phyloP scores from a whole-genome alignment of 2,797 vertebrate genomes.

The Chaetophractus vellerosus region DNA sequence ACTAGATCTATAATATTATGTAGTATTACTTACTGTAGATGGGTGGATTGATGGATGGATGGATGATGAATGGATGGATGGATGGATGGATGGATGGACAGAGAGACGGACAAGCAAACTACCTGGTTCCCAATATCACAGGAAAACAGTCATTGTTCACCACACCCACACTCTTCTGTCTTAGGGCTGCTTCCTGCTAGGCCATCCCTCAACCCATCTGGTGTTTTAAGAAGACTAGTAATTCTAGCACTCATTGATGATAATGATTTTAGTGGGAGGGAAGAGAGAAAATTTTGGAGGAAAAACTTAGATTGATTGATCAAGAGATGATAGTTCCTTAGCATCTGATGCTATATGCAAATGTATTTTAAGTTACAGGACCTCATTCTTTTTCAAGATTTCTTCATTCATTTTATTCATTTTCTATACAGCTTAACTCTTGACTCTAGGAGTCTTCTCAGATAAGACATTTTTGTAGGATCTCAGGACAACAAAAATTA shows the following conservation, averaged over 20 bases:
- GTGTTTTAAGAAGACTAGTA: neutral
- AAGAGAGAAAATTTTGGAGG: neutral
- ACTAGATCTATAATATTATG: neutral
- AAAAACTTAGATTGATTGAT: neutral
- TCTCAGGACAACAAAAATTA: conserved; percentile 59
- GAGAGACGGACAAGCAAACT: neutral
- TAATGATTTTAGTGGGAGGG: neutral
- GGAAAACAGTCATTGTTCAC: neutral
- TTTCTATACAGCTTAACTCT: neutral
- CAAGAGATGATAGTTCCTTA: neutral
- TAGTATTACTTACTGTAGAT: neutral
- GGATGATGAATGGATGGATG: neutral
- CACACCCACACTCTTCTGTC: neutral
- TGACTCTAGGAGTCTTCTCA: neutral
- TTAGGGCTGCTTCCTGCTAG: neutral
- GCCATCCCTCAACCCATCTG: neutral
- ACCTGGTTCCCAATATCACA: neutral
- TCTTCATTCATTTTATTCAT: neutral
- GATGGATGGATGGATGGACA: neutral
- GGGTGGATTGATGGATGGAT: neutral
- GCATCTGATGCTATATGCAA: neutral
- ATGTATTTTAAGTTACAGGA: neutral
- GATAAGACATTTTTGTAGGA: conserved; percentile 42
- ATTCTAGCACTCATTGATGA: neutral
- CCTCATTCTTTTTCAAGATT: neutral